These are phyloP conservation scores for Drosophila anomelani DNA, from an alignment of 2,888 invertebrate genomes.

Conservation along the genomic window DNA sequence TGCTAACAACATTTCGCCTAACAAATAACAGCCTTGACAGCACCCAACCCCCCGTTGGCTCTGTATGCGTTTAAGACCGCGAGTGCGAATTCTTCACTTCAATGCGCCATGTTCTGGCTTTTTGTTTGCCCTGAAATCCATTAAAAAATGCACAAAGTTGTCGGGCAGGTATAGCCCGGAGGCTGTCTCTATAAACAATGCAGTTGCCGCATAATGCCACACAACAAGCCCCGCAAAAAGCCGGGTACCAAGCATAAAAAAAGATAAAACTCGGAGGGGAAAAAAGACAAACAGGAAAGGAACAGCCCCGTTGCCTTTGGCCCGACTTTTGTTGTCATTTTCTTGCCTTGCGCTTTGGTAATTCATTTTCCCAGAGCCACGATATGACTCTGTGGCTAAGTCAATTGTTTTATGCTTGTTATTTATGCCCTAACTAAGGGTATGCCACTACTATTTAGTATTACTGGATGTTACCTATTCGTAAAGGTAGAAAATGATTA, in stretches of 20 bases:
- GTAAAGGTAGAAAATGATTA: background rate
- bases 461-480: background rate
- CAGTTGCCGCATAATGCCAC: slow-evolving; percentile 70
- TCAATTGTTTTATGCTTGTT: slow-evolving; percentile 40
- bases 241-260: slow-evolving; percentile 18
- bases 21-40: slow-evolving; percentile 58
- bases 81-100: slow-evolving; percentile 84
- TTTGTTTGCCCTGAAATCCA: slow-evolving; percentile 63
- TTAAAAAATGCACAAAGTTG: slow-evolving; percentile 76
- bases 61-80: slow-evolving; percentile 66
- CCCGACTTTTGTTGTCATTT: slow-evolving; percentile 44
- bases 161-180: slow-evolving; percentile 58
- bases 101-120: slow-evolving; percentile 59
- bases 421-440: slow-evolving; percentile 9
- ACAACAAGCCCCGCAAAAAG: slow-evolving; percentile 38
- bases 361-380: slow-evolving; percentile 38
- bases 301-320: slow-evolving; percentile 37
- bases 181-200: slow-evolving; percentile 66
- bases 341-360: slow-evolving; percentile 36
- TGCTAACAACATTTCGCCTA: slow-evolving; percentile 66
- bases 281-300: slow-evolving; percentile 24
- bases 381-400: slow-evolving; percentile 24
- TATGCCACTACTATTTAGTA: background rate
- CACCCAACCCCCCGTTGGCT: slow-evolving; percentile 8
- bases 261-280: background rate